Evolutionary conservation across 2,888 invertebrate species (phyloP).

Genomic region (Coelogynopora nodosa): DNA sequence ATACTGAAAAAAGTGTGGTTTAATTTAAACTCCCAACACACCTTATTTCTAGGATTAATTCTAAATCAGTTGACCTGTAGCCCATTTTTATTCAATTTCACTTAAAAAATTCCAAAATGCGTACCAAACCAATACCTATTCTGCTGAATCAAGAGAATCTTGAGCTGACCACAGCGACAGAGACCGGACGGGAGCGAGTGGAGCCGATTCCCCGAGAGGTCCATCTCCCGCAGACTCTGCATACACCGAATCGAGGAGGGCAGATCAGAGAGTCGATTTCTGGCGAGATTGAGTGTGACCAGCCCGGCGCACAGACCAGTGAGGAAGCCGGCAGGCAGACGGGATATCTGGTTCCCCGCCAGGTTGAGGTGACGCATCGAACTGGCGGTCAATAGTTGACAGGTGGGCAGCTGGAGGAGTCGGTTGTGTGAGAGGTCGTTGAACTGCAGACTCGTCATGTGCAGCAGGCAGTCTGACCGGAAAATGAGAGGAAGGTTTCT

Average conservation of each 20-base stretch:
- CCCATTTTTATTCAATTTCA: too few relatives aligned
- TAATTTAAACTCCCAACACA: too few relatives aligned
- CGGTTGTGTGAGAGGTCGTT: background rate
- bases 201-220: background rate
- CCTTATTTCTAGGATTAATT: too few relatives aligned
- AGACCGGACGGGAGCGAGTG: background rate
- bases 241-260: background rate
- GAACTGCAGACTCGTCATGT: background rate
- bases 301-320: background rate
- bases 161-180: background rate
- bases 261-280: background rate
- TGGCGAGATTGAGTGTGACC: background rate
- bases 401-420: background rate
- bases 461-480: background rate
- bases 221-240: background rate
- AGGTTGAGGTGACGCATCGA: background rate
- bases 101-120: too few relatives aligned
- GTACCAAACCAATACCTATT: too few relatives aligned
- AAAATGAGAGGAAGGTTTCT: background rate
- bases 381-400: background rate
- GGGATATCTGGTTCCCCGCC: background rate
- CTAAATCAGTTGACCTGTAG: too few relatives aligned
- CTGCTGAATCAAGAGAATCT: background rate
- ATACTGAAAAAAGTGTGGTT: too few relatives aligned
- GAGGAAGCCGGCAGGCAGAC: background rate